phyloP scores from a whole-genome alignment of 2,113 vertebrate genomes.

The Triplophysa siluroides region DNA sequence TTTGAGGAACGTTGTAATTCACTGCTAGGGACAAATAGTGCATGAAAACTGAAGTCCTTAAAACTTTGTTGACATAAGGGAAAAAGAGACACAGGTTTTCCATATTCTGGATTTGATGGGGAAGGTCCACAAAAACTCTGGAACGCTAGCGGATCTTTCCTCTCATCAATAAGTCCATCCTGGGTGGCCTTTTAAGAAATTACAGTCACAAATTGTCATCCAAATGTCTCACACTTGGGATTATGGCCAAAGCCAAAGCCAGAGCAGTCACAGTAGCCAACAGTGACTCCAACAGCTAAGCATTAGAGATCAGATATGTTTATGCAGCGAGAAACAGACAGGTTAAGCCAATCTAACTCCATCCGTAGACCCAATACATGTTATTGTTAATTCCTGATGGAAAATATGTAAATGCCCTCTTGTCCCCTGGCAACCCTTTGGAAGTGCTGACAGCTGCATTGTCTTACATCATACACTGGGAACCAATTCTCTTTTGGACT shows the following conservation, averaged over 20 bases:
- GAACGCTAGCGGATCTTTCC: conserved; percentile 25
- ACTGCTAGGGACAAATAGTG: conserved; percentile 9
- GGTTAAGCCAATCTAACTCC: conserved; percentile 15
- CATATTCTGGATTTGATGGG: conserved; percentile 19
- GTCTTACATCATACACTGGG: neutral
- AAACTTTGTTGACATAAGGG: conserved; percentile 15
- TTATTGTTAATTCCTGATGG: conserved; percentile 16
- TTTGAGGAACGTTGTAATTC: neutral
- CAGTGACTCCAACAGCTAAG: conserved; percentile 28
- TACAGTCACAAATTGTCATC: conserved; percentile 40
- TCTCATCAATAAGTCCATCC: conserved; percentile 40
- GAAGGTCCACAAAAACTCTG: conserved; percentile 26
- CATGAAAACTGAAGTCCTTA: conserved; percentile 32
- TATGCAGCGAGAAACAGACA: conserved; percentile 7
- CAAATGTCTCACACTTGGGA: conserved; percentile 39
- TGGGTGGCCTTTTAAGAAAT: conserved; percentile 48
- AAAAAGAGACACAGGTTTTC: conserved; percentile 41
- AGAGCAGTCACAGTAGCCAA: conserved; percentile 33
- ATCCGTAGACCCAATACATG: neutral
- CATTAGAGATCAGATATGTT: conserved; percentile 16
- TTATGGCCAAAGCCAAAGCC: conserved; percentile 47
- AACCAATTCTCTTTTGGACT: neutral
- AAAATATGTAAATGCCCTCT: neutral
- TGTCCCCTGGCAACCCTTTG: neutral
- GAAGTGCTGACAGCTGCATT: neutral